A percentile compares a stretch with the other conserved stretches of the same genome.
These are phyloP conservation scores for Labeo calbasu DNA, from an alignment of 2,797 vertebrate genomes.

Conservation along the genomic window DNA sequence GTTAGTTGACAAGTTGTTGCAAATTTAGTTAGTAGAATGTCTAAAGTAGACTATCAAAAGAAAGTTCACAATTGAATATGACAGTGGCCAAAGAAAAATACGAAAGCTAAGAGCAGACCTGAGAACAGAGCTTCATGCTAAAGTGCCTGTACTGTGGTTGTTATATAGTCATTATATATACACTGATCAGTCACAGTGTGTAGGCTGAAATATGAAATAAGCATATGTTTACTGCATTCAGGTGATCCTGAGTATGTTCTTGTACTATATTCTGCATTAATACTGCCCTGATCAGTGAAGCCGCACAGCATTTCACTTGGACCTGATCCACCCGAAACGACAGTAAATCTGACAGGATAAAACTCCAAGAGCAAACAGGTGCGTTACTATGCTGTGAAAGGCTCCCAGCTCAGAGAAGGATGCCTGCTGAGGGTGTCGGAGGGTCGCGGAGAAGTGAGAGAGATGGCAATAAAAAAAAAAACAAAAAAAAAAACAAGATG, in stretches of 20 bases:
- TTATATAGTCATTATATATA: background rate
- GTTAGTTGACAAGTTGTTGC: background rate
- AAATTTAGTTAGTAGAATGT: background rate
- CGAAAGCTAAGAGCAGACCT: background rate
- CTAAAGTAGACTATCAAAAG: background rate
- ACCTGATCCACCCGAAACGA: conserved; percentile 32
- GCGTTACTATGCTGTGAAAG: conserved; percentile 47
- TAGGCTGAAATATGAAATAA: background rate
- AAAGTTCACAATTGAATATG: background rate
- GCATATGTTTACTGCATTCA: background rate
- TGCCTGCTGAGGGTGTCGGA: conserved; percentile 47
- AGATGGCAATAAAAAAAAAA: conserved; percentile 53
- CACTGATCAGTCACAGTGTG: background rate
- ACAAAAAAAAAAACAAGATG: conserved; percentile 60
- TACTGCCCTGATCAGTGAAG: conserved; percentile 11
- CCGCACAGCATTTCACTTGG: conserved; percentile 15
- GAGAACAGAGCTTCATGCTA: background rate
- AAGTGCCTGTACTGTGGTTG: too few relatives aligned
- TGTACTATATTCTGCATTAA: conserved; percentile 34
- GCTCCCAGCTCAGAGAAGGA: conserved; percentile 42
- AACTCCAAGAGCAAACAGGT: conserved; percentile 54
- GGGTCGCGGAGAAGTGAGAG: conserved; percentile 31
- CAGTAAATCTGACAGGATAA: conserved; percentile 46
- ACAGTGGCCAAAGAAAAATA: too few relatives aligned
- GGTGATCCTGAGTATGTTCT: background rate